phyloP scores from a whole-genome alignment of 2,113 vertebrate species.

The Xenopus laevis region DNA sequence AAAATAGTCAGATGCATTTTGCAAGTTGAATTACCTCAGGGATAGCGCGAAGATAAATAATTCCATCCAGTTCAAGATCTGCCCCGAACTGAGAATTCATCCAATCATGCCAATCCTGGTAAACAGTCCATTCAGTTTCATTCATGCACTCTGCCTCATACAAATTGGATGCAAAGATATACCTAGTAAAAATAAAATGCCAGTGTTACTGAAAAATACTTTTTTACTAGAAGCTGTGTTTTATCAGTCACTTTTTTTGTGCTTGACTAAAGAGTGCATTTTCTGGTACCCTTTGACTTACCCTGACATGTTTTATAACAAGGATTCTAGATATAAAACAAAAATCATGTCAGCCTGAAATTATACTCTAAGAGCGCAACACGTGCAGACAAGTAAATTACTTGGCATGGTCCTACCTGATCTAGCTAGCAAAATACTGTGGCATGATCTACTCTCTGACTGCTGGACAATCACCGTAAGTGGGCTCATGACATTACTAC shows the following conservation, averaged over 20 bases:
- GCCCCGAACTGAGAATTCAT: slow-evolving; percentile 83
- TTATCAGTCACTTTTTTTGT: not conserved
- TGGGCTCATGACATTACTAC: too few relatives aligned
- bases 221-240: not conserved
- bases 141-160: slow-evolving; percentile 89
- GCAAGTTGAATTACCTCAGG: slow-evolving; percentile 73
- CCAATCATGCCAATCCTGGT: slow-evolving; percentile 95
- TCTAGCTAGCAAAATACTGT: too few relatives aligned
- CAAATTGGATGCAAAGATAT: slow-evolving; percentile 89
- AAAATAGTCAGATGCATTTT: not conserved
- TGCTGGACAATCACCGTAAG: too few relatives aligned
- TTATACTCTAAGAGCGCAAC: too few relatives aligned
- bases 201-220: not conserved
- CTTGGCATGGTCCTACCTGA: too few relatives aligned
- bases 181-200: slow-evolving; percentile 61
- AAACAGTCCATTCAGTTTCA: slow-evolving; percentile 89
- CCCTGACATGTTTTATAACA: too few relatives aligned
- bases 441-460: too few relatives aligned
- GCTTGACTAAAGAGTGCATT: too few relatives aligned
- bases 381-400: too few relatives aligned
- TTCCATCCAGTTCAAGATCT: slow-evolving; percentile 80
- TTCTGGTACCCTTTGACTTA: too few relatives aligned
- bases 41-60: slow-evolving; percentile 87
- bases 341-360: too few relatives aligned
- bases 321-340: too few relatives aligned